phyloP scores from a whole-genome alignment of 2,888 invertebrate species.

The Muschampia plurimacula region DNA sequence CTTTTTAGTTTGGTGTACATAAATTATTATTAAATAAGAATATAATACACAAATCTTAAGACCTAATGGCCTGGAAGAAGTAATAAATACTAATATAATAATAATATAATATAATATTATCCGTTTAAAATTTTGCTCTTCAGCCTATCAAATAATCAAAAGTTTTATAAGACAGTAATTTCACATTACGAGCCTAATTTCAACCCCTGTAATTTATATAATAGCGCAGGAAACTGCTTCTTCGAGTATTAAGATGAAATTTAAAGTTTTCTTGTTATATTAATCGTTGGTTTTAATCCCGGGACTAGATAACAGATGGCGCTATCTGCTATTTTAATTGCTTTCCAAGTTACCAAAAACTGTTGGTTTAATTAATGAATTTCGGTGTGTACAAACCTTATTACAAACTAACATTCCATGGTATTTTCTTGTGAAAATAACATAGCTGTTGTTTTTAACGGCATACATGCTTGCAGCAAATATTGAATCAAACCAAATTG shows the following conservation, averaged over 20 bases:
- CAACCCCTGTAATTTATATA: conserved; percentile 9
- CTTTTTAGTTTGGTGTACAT: too few relatives aligned
- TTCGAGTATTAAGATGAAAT: conserved; percentile 10
- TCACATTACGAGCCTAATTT: conserved; percentile 13
- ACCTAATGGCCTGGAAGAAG: too few relatives aligned
- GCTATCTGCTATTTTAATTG: conserved; percentile 21
- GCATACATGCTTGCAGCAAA: too few relatives aligned
- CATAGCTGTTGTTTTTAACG: too few relatives aligned
- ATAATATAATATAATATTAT: too few relatives aligned
- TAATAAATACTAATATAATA: too few relatives aligned
- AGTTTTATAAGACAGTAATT: conserved; percentile 13
- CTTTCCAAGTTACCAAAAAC: not conserved
- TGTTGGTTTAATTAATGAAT: not conserved
- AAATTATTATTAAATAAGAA: too few relatives aligned
- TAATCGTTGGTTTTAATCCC: conserved; percentile 15
- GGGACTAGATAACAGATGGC: conserved; percentile 12
- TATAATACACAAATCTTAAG: too few relatives aligned
- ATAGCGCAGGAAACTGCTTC: conserved; percentile 2
- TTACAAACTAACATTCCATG: too few relatives aligned
- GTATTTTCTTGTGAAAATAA: too few relatives aligned
- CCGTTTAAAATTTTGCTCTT: not conserved
- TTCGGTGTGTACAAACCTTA: not conserved
- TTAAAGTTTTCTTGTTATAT: conserved; percentile 23
- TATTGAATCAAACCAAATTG: too few relatives aligned
- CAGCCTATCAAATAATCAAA: conserved; percentile 2